These are phyloP conservation scores for Agrilus cyanescens DNA, from an alignment of 2,888 invertebrate genomes.

Conservation along the genomic window DNA sequence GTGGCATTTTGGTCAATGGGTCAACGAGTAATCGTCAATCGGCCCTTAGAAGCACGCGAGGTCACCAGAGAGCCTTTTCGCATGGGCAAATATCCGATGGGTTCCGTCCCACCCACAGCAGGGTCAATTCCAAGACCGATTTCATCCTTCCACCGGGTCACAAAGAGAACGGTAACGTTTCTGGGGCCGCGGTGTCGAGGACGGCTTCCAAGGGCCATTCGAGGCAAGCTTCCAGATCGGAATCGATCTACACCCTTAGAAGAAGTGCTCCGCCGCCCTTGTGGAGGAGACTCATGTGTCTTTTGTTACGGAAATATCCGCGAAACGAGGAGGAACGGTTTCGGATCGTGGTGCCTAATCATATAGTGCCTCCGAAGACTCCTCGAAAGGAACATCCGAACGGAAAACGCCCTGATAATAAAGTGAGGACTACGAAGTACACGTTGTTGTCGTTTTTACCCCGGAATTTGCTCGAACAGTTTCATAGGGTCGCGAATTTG, in stretches of 20 bases:
- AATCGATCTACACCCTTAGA: conserved; percentile 79
- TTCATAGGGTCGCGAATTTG: conserved; percentile 93
- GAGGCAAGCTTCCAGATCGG: conserved; percentile 78
- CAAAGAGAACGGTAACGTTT: conserved; percentile 44
- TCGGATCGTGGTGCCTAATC: conserved; percentile 72
- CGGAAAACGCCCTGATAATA: conserved; percentile 68
- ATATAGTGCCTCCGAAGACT: conserved; percentile 69
- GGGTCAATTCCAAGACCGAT: conserved; percentile 77
- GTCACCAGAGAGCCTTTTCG: conserved; percentile 76
- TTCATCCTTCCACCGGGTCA: conserved; percentile 82
- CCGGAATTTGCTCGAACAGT: conserved; percentile 92
- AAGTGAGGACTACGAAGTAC: conserved; percentile 91
- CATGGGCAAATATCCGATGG: conserved; percentile 72
- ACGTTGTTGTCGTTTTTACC: conserved; percentile 88
- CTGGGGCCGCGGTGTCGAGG: conserved; percentile 29
- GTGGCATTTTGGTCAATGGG: conserved; percentile 44
- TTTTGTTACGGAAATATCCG: conserved; percentile 48
- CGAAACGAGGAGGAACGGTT: conserved; percentile 51
- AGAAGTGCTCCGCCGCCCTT: conserved; percentile 59
- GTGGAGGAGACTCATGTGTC: conserved; percentile 55
- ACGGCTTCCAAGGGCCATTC: conserved; percentile 57
- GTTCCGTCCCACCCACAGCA: conserved; percentile 57
- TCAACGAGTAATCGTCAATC: conserved; percentile 45
- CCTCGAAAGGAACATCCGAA: conserved; percentile 74
- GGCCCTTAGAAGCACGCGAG: conserved; percentile 57